Base-by-base conservation (phyloP, 2,888 invertebrate genomes). In the Brachypalpus laphriformis region DNA sequence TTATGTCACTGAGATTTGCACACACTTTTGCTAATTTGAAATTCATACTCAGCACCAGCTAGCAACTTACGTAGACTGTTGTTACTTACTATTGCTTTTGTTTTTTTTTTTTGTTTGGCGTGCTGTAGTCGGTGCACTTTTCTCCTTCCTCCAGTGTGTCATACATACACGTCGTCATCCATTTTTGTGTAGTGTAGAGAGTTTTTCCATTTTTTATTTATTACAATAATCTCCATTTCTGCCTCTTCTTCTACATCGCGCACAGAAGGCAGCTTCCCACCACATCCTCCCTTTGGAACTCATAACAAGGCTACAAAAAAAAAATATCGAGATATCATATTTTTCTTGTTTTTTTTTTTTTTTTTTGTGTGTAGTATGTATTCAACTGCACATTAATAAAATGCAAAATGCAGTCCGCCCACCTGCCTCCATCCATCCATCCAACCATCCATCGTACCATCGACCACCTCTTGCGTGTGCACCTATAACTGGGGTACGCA, bases 351-450 rank as follows among this genome's bases (percentile, higher is more conserved):
- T 28, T 71, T 37, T 61, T 18, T 47, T 51, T 37, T 66, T 22
- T 47, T 51, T 74, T 47, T 54, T 8, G 22, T 40, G 20, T 14
- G 11, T 42, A 34, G n/a, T 25, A 45, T 81, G 80, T 85, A 71
- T 81, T 80, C 8, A 57, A 76, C 31, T 85, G 81, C 81, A 76
- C 71, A 81, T 85, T 81, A 81, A 85, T 81, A 81, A 85, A 75
- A 81, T 81, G 75, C 65, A 75, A 85, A 85, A 85, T 81, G 85
- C 70, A 85, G 66, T 81, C 81, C 85, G 71, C 85, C 85, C 71
- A 85, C 81, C 81, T 85, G 71, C 81, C 85, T 71, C 63, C 80
- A 65, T 65, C 59, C 75, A 63, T 83, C 74, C 74, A 61, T 72
- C 83, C 28, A 77, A 40, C 25, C 61, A 82, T 76, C 70, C 82